Percentiles rank a stretch among this genome's conserved stretches.
phyloP scores from a whole-genome alignment of 2,113 vertebrate genomes.

The Caretta caretta region DNA sequence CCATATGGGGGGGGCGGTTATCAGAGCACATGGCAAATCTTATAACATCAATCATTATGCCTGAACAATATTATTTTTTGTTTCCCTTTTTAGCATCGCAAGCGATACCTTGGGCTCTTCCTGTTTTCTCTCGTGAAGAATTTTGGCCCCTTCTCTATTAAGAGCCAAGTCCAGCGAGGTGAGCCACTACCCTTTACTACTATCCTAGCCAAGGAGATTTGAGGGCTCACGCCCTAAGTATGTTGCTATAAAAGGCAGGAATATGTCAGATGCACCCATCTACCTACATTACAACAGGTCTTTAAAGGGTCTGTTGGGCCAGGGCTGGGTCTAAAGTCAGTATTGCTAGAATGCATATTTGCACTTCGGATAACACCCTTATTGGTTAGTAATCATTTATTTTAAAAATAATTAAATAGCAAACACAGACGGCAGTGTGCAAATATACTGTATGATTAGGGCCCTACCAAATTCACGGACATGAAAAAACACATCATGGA shows the following conservation, averaged over 20 bases:
- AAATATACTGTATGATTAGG: not conserved
- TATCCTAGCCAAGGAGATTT: not conserved
- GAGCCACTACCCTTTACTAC: not conserved
- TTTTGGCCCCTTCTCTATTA: not conserved
- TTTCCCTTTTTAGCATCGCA: not conserved
- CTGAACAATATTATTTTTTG: not conserved
- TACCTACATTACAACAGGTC: not conserved
- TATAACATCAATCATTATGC: not conserved
- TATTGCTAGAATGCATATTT: not conserved
- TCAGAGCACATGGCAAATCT: not conserved
- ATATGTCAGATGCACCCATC: not conserved
- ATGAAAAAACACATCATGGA: no score
- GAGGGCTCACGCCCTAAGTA: accelerated
- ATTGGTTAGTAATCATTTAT: not conserved
- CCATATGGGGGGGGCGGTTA: not conserved
- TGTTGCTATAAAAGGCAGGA: not conserved
- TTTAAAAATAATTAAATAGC: not conserved
- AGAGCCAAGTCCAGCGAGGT: not conserved
- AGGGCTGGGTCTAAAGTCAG: not conserved
- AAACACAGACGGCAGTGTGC: not conserved
- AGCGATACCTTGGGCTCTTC: not conserved
- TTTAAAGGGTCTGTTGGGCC: not conserved
- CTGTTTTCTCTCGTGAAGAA: not conserved
- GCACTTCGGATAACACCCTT: not conserved
- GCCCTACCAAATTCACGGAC: no score